Percentiles rank a stretch among this genome's conserved stretches.
Evolutionary conservation across 2,113 vertebrate genomes (phyloP).

Genomic region (Leptosomus discolor): DNA sequence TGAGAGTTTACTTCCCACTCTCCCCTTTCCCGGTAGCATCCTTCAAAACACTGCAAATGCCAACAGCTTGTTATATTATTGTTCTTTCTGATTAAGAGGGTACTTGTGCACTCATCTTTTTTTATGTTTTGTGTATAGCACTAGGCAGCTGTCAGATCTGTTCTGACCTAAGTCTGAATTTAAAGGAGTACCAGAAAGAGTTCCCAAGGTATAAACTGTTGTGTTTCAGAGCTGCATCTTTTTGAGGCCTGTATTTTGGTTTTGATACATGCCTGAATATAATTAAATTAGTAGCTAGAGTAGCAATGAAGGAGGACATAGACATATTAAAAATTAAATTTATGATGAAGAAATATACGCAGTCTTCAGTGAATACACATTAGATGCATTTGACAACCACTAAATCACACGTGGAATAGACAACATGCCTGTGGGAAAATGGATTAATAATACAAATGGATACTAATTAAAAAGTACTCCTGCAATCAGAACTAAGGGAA

Average conservation of each 20-base stretch:
- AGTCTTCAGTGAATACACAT: not conserved
- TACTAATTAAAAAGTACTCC: constrained; percentile 53
- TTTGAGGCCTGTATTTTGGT: not conserved
- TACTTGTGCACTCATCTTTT: not conserved
- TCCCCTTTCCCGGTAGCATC: not conserved
- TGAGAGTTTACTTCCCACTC: not conserved
- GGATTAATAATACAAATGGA: constrained; percentile 45
- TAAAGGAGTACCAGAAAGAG: not conserved
- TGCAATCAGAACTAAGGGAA: constrained; percentile 3
- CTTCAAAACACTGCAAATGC: not conserved
- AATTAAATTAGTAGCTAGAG: constrained; percentile 15
- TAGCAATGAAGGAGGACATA: not conserved
- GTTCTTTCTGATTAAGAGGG: not conserved
- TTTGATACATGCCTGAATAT: not conserved
- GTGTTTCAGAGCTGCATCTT: not conserved
- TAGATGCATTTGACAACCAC: constrained; percentile 25
- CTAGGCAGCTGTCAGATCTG: not conserved
- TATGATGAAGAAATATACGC: not conserved
- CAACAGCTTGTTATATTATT: not conserved
- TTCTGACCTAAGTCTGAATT: not conserved
- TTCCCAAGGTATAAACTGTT: not conserved
- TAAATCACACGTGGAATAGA: constrained; percentile 37
- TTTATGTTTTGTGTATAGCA: not conserved
- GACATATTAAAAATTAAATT: constrained; percentile 14
- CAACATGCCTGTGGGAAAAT: constrained; percentile 9